These are phyloP conservation scores for Galago senegalensis DNA, from an alignment of 2,797 vertebrate species.

Conservation along the genomic window DNA sequence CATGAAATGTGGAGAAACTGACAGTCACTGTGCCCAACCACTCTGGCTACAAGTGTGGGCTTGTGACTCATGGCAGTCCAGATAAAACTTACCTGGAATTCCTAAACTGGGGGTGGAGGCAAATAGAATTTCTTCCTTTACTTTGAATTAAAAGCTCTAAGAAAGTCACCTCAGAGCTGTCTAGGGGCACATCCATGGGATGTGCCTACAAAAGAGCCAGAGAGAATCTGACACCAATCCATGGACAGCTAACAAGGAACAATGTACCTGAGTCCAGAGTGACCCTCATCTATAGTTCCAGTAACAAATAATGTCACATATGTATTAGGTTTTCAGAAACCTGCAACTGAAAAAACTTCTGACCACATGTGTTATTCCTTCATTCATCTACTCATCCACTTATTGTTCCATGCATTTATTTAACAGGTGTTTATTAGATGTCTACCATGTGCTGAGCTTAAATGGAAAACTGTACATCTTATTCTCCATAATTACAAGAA, in stretches of 20 bases:
- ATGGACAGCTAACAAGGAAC: not conserved
- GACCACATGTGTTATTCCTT: not conserved
- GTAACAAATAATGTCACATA: not conserved
- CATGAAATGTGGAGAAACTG: no score
- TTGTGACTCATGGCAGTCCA: not conserved
- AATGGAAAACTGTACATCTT: not conserved
- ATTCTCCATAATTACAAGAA: conserved; percentile 42
- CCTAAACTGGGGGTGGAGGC: not conserved
- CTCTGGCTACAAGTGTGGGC: not conserved
- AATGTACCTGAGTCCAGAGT: not conserved
- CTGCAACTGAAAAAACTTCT: not conserved
- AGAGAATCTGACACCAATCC: not conserved
- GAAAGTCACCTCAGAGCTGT: not conserved
- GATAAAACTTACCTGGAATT: not conserved
- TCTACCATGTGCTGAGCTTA: not conserved
- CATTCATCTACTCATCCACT: not conserved
- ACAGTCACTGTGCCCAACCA: not conserved
- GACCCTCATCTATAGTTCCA: not conserved
- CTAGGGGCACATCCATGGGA: not conserved
- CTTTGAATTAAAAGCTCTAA: conserved; percentile 27
- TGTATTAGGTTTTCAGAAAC: not conserved
- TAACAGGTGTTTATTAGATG: not conserved
- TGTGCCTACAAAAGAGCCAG: not conserved
- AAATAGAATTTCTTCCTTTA: not conserved
- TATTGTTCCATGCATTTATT: conserved; percentile 1